A percentile compares a stretch with the other conserved stretches of the same genome.
These are phyloP conservation scores for Desmodus rotundus DNA, from an alignment of 2,113 vertebrate species.

Conservation along the genomic window DNA sequence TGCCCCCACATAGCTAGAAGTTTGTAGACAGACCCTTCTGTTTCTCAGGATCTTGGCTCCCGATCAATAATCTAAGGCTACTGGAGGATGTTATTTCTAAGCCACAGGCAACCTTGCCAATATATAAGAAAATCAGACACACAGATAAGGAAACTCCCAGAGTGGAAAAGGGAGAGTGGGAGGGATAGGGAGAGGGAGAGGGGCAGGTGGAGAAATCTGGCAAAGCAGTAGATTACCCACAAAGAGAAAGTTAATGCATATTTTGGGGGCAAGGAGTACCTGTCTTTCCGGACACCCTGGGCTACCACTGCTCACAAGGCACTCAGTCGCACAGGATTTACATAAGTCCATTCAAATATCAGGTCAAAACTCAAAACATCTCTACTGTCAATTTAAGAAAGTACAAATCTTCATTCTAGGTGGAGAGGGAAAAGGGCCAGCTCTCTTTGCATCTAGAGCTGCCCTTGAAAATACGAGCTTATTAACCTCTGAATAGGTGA, in stretches of 20 bases:
- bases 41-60: background rate
- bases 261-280: background rate
- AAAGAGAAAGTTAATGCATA: background rate
- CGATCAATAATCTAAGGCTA: background rate
- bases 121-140: background rate
- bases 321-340: background rate
- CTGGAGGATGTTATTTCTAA: background rate
- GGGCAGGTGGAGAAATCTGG: no score
- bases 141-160: background rate
- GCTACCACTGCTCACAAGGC: background rate
- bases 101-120: background rate
- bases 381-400: slow-evolving; percentile 14
- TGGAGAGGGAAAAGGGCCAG: background rate
- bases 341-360: background rate
- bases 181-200: background rate
- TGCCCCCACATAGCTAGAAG: background rate
- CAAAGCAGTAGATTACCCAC: background rate
- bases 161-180: background rate
- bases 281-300: background rate
- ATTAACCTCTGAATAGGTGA: slow-evolving; percentile 32
- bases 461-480: slow-evolving; percentile 46
- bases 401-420: slow-evolving; percentile 32
- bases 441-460: slow-evolving; percentile 3
- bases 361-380: slow-evolving; percentile 1
- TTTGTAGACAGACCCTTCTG: background rate